Percentiles rank a stretch among this genome's conserved stretches.
Conservation (phyloP, 2,888 invertebrate genomes). For the Ornithoptera alexandrae region DNA sequence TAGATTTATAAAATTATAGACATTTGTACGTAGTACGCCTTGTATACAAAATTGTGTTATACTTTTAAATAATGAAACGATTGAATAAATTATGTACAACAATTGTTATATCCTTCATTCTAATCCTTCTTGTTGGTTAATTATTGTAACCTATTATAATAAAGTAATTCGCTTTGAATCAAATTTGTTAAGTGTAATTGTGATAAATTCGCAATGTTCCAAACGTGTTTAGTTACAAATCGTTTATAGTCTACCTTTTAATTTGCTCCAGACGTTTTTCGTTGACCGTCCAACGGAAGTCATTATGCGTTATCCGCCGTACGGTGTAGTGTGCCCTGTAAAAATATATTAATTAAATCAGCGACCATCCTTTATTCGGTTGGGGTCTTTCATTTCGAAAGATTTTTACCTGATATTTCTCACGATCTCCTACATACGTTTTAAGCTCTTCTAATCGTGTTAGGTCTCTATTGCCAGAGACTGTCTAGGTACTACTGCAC, state of each 20-base stretch:
- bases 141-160: background rate
- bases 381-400: constrained; percentile 45
- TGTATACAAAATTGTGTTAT: too few species aligned
- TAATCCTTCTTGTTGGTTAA: background rate
- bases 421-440: constrained; percentile 33
- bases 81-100: too few species aligned
- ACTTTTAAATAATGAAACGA: too few species aligned
- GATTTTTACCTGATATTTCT: constrained; percentile 47
- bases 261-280: constrained; percentile 71
- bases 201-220: constrained; percentile 4
- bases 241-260: constrained; percentile 38
- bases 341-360: constrained; percentile 76
- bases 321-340: constrained; percentile 65
- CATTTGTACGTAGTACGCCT: too few species aligned
- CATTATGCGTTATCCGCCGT: constrained; percentile 76
- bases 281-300: constrained; percentile 68
- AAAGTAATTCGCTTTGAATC: background rate
- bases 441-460: background rate
- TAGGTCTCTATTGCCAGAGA: too few species aligned
- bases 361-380: constrained; percentile 53
- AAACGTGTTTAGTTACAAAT: constrained; percentile 29
- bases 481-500: too few species aligned
- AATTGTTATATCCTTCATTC: too few species aligned
- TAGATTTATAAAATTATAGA: too few species aligned
- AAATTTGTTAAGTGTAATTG: background rate